A percentile compares a stretch with the other conserved stretches of the same genome.
These are phyloP conservation scores for Oopsacas minuta DNA, from an alignment of 37 sponge, comb jelly and placozoan genomes.

Conservation along the genomic window DNA sequence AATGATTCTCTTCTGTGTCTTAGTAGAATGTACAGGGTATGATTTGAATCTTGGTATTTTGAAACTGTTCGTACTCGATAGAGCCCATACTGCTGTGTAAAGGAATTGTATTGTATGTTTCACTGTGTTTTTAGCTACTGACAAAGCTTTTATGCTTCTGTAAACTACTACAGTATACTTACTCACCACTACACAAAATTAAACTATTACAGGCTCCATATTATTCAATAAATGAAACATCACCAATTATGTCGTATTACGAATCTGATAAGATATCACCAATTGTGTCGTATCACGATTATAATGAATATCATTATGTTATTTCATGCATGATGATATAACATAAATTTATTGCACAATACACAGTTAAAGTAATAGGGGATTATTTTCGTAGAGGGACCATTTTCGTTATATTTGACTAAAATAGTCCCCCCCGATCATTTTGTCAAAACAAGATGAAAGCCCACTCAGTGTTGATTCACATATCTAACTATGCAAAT, in stretches of 20 bases:
- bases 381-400: background rate
- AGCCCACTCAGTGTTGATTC: too few relatives aligned
- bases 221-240: background rate
- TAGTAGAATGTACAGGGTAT: background rate
- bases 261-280: background rate
- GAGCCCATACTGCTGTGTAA: background rate
- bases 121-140: background rate
- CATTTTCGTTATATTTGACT: conserved; percentile 8
- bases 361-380: background rate
- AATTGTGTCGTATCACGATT: background rate
- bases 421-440: background rate
- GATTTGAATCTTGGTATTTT: background rate
- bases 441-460: background rate
- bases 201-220: background rate
- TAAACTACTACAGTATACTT: background rate
- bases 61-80: background rate
- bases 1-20: background rate
- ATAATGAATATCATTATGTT: background rate
- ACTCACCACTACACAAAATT: background rate
- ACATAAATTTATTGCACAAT: background rate
- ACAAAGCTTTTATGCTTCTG: background rate
- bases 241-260: background rate
- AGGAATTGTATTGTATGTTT: background rate
- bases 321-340: background rate
- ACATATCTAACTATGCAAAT: too few relatives aligned